Conservation (phyloP, 2,888 invertebrate genomes). For the Stenichneumon culpator region DNA sequence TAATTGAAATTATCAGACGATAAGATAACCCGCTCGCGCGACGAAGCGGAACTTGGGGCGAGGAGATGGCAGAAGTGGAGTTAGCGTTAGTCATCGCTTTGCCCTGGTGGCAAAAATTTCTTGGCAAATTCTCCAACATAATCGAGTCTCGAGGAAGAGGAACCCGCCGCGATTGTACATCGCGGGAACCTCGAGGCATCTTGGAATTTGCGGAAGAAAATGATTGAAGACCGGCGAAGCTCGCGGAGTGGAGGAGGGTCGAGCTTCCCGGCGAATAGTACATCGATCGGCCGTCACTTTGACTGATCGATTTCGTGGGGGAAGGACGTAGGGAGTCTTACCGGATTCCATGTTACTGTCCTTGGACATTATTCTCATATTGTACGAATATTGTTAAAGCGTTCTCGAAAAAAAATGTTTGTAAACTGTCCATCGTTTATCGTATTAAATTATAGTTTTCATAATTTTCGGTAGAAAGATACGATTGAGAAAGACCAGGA, state of each 20-base stretch:
- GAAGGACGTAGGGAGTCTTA: neutral
- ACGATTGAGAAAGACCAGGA: neutral
- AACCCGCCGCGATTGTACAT: too few species aligned
- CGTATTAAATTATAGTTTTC: neutral
- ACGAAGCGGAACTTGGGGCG: neutral
- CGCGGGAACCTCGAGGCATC: neutral
- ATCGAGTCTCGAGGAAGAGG: constrained; percentile 13
- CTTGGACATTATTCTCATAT: neutral
- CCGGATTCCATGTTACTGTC: neutral
- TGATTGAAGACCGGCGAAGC: constrained; percentile 29
- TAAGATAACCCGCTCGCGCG: constrained; percentile 28
- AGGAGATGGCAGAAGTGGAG: neutral
- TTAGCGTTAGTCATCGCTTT: constrained; percentile 29
- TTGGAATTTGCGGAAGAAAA: constrained; percentile 13
- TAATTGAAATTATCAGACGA: constrained; percentile 65
- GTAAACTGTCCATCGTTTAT: neutral
- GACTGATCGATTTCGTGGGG: constrained; percentile 8
- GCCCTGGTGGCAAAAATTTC: constrained; percentile 52
- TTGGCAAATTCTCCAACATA: constrained; percentile 3
- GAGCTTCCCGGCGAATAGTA: constrained; percentile 21
- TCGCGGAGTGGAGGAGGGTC: neutral
- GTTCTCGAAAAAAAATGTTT: neutral
- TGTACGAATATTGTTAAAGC: constrained; percentile 10
- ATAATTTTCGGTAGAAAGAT: neutral
- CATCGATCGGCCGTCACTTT: constrained; percentile 23